Conservation (phyloP, 23 tunicate species). For the Ascidia mentula region DNA sequence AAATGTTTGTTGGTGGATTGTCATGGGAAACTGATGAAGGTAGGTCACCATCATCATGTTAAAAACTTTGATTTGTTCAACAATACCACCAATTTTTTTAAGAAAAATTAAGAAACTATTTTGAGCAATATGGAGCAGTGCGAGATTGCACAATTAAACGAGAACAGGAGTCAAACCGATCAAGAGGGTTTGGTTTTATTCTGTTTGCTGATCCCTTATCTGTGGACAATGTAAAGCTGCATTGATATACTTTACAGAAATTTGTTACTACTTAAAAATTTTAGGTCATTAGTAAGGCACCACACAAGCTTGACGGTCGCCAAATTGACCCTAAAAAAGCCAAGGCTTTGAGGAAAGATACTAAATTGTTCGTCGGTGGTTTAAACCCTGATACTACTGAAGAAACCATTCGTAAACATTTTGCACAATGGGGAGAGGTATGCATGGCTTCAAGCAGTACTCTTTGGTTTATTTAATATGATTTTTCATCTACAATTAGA, state of each 20-base stretch:
- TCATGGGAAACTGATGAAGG: constrained; percentile 88
- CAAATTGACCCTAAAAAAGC: constrained; percentile 80
- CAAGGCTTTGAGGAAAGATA: constrained; percentile 66
- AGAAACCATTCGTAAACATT: constrained; percentile 49
- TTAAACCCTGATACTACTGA: constrained; percentile 63
- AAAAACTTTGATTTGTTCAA: no score
- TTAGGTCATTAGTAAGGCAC: constrained; percentile 3
- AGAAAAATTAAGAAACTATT: constrained; percentile 58
- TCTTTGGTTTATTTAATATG: background rate
- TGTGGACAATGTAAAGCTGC: constrained; percentile 38
- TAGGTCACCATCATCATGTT: constrained; percentile 12
- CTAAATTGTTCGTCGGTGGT: constrained; percentile 83
- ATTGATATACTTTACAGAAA: background rate
- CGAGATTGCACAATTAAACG: constrained; percentile 61
- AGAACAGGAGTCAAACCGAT: constrained; percentile 40
- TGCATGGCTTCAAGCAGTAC: background rate
- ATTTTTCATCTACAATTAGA: constrained; percentile 14
- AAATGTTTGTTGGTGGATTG: constrained; percentile 83
- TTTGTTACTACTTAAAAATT: no score
- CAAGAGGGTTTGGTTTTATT: constrained; percentile 82
- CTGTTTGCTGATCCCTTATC: constrained; percentile 52
- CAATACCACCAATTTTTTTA: background rate
- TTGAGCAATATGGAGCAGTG: constrained; percentile 57
- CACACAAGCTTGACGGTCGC: constrained; percentile 56
- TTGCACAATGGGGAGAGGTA: constrained; percentile 76